These are phyloP conservation scores for Acrobasis suavella DNA, from an alignment of 2,888 invertebrate genomes.

Conservation along the genomic window DNA sequence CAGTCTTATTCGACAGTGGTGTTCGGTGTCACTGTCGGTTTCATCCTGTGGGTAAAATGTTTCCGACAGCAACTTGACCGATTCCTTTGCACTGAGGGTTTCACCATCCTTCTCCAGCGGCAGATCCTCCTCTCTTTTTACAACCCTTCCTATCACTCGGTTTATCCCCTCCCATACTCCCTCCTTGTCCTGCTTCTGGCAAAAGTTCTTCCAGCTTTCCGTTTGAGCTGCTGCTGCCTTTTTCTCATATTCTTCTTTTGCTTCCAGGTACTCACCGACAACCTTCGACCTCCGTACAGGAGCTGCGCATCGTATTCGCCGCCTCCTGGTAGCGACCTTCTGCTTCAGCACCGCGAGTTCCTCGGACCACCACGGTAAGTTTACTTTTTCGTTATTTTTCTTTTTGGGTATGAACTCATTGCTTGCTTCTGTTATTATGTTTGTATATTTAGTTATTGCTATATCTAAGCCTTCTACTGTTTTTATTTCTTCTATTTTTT, in stretches of 20 bases:
- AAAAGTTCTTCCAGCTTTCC: constrained; percentile 19
- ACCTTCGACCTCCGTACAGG: not conserved
- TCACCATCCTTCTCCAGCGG: constrained; percentile 15
- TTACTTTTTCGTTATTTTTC: not conserved
- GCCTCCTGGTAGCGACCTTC: not conserved
- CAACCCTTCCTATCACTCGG: constrained; percentile 22
- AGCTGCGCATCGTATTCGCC: not conserved
- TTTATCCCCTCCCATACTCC: constrained; percentile 19
- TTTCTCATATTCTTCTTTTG: not conserved
- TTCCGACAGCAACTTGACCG: constrained; percentile 18
- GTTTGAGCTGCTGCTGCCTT: not conserved
- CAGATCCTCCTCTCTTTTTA: constrained; percentile 22
- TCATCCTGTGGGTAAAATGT: constrained; percentile 21
- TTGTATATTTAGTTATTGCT: not conserved
- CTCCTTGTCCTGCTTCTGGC: constrained; percentile 14
- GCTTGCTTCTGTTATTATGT: not conserved
- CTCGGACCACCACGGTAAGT: constrained; percentile 10
- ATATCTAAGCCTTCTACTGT: not conserved
- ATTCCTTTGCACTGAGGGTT: constrained; percentile 11
- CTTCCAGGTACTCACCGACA: not conserved
- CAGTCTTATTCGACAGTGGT: not conserved
- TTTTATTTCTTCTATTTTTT: constrained; percentile 18
- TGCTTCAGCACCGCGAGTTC: constrained; percentile 1
- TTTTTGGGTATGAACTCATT: not conserved
- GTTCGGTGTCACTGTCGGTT: not conserved